Conservation (phyloP, 2,888 invertebrate species). For the Cotesia congregata region DNA sequence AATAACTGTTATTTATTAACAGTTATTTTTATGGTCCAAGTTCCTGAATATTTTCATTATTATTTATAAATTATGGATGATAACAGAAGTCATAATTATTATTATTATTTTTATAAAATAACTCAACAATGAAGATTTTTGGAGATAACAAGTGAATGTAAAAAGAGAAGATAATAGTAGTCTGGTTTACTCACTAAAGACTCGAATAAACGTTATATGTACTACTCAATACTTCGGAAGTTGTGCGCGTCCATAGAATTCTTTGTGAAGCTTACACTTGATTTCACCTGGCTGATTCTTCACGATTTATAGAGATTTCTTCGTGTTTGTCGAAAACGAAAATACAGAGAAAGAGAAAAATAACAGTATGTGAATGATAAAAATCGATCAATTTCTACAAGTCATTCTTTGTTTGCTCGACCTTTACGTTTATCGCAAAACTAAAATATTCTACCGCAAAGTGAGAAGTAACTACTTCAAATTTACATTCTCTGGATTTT, state of each 20-base stretch:
- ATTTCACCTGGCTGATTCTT: slow-evolving; percentile 40
- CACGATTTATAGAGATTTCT: slow-evolving; percentile 13
- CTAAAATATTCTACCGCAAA: slow-evolving; percentile 10
- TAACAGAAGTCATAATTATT: too few species aligned
- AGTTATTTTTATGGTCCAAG: too few species aligned
- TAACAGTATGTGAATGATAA: slow-evolving; percentile 6
- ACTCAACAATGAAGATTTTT: slow-evolving; percentile 17
- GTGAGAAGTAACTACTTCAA: neutral
- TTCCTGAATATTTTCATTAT: too few species aligned
- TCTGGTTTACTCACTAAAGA: slow-evolving; percentile 14
- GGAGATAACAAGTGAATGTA: slow-evolving; percentile 10
- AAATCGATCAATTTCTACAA: slow-evolving; percentile 22
- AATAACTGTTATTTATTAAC: too few species aligned
- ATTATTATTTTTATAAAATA: slow-evolving; percentile 9
- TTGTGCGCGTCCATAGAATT: slow-evolving; percentile 40
- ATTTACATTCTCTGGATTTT: neutral
- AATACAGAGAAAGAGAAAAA: slow-evolving; percentile 10
- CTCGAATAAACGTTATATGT: slow-evolving; percentile 22
- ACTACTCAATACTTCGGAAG: slow-evolving; percentile 30
- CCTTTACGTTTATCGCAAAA: slow-evolving; percentile 30
- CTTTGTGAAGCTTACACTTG: slow-evolving; percentile 45
- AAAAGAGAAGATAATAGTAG: slow-evolving; percentile 36
- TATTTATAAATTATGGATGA: too few species aligned
- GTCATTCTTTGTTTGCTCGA: slow-evolving; percentile 24
- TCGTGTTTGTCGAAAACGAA: slow-evolving; percentile 4